Conservation (phyloP, 1,140 invertebrate genomes). For the Scaptodrosophila lebanonensis region DNA sequence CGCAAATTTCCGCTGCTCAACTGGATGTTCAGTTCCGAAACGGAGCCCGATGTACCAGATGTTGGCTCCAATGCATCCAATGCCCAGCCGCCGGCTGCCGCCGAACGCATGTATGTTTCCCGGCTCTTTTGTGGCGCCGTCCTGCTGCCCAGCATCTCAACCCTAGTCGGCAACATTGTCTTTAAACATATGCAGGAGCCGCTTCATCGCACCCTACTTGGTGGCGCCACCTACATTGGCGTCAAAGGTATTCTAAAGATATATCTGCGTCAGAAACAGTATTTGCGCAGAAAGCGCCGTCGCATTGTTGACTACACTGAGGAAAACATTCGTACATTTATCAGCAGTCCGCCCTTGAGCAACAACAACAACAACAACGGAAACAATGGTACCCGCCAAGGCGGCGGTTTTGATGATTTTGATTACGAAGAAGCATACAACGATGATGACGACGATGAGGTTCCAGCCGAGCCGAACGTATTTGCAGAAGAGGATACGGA, state of each 20-base stretch:
- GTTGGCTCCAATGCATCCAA: conserved; percentile 39
- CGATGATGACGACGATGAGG: neutral
- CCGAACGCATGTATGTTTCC: conserved; percentile 85
- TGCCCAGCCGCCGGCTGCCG: conserved; percentile 80
- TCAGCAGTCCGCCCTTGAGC: neutral
- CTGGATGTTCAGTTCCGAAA: conserved; percentile 2
- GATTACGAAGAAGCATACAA: neutral
- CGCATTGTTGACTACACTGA: conserved; percentile 91
- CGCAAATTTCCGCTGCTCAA: conserved; percentile 80
- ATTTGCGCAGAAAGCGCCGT: conserved; percentile 86
- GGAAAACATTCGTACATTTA: conserved; percentile 78
- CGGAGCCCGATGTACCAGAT: conserved; percentile 58
- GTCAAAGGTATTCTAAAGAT: conserved; percentile 97
- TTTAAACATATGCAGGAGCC: conserved; percentile 90
- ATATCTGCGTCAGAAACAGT: conserved; percentile 95
- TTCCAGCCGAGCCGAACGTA: too few species aligned
- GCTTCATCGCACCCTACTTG: conserved; percentile 92
- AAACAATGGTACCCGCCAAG: neutral
- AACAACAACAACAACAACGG: too few species aligned
- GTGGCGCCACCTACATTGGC: conserved; percentile 92
- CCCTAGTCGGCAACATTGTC: conserved; percentile 91
- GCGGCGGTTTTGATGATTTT: conserved; percentile 13
- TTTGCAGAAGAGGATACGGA: too few species aligned
- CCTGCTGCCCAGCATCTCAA: conserved; percentile 93
- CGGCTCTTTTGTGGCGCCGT: conserved; percentile 94